These are phyloP conservation scores for Camponotus floridanus DNA, from an alignment of 1,140 invertebrate species.

Conservation along the genomic window DNA sequence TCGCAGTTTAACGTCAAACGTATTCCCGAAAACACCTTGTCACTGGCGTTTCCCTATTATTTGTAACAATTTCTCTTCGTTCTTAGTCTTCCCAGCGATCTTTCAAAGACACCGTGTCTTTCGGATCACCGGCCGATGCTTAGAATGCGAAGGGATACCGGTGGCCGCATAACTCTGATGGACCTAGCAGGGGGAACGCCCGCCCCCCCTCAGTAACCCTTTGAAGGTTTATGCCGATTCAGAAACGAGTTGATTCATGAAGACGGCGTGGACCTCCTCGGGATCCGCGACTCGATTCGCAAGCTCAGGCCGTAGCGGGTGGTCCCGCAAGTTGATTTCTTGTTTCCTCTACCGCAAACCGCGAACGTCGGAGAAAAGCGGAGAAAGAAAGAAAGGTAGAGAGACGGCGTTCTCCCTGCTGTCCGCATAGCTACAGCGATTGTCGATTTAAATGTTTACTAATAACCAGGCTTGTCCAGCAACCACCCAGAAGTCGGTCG, in stretches of 20 bases:
- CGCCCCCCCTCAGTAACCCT: slow-evolving; percentile 58
- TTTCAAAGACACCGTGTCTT: slow-evolving; percentile 13
- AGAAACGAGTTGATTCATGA: slow-evolving; percentile 86
- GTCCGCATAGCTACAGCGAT: slow-evolving; percentile 80
- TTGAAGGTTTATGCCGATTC: slow-evolving; percentile 85
- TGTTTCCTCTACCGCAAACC: slow-evolving; percentile 82
- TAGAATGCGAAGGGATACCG: slow-evolving; percentile 71
- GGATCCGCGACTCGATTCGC: slow-evolving; percentile 82
- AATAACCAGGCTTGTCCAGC: slow-evolving; percentile 86
- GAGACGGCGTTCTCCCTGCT: slow-evolving; percentile 74
- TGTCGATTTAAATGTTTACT: slow-evolving; percentile 87
- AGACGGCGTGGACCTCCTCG: slow-evolving; percentile 86
- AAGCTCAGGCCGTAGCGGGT: slow-evolving; percentile 84
- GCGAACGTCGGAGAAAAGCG: slow-evolving; percentile 63
- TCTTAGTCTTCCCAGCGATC: neutral
- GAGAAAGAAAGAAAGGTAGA: slow-evolving; percentile 45
- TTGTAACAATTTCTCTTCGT: slow-evolving; percentile 43
- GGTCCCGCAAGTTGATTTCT: slow-evolving; percentile 86
- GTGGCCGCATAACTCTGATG: slow-evolving; percentile 78
- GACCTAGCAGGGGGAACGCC: slow-evolving; percentile 69
- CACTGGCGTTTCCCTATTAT: neutral
- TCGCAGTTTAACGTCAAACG: neutral
- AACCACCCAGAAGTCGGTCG: slow-evolving; percentile 86
- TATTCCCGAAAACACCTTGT: neutral
- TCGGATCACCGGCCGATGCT: slow-evolving; percentile 16